These are phyloP conservation scores for Ferrisia virgata DNA, from an alignment of 2,888 invertebrate genomes.

Conservation along the genomic window DNA sequence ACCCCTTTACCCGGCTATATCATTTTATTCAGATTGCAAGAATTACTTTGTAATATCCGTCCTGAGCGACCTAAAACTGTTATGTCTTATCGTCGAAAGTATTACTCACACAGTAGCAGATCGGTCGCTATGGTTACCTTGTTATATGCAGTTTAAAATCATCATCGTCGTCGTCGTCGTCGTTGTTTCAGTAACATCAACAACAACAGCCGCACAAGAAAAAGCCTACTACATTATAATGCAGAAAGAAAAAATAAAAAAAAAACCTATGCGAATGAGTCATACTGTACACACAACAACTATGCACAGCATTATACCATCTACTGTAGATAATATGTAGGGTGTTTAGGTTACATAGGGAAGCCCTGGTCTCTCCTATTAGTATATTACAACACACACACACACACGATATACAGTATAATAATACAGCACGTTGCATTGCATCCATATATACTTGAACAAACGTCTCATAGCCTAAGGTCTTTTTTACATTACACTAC, in stretches of 20 bases:
- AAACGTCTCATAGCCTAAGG: conserved; percentile 4
- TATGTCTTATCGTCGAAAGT: background rate
- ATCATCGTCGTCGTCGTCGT: background rate
- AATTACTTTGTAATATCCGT: background rate
- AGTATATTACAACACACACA: background rate
- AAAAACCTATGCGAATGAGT: background rate
- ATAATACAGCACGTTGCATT: background rate
- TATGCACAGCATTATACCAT: too few relatives aligned
- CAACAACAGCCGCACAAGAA: background rate
- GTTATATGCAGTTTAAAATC: background rate
- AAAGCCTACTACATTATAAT: background rate
- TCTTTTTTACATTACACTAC: background rate
- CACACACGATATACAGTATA: background rate
- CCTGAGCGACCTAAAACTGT: background rate
- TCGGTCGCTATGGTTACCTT: conserved; percentile 12
- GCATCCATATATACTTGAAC: background rate
- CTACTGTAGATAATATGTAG: background rate
- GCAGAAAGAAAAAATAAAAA: background rate
- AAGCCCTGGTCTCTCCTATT: background rate
- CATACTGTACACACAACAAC: too few relatives aligned
- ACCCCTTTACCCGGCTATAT: too few relatives aligned
- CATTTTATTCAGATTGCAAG: background rate
- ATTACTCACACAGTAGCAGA: background rate
- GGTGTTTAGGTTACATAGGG: background rate
- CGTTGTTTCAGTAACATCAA: background rate